phyloP scores from a whole-genome alignment of 1,140 invertebrate genomes.

The Caenorhabditis remanei region DNA sequence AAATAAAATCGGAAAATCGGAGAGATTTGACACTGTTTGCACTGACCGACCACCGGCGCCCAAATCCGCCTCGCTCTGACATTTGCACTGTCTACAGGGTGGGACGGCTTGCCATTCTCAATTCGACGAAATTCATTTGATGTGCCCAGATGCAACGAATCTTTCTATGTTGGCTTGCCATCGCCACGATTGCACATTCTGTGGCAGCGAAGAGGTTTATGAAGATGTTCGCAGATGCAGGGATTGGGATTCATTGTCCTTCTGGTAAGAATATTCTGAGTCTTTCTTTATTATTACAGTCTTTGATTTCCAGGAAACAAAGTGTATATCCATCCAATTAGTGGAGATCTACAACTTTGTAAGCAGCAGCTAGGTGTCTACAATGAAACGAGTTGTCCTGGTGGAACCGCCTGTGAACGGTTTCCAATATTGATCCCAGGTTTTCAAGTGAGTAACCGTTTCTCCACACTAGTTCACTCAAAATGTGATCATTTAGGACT shows the following conservation, averaged over 20 bases:
- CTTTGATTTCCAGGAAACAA: constrained; percentile 61
- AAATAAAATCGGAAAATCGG: constrained; percentile 22
- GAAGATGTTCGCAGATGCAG: constrained; percentile 64
- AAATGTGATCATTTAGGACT: constrained; percentile 60
- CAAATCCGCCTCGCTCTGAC: constrained; percentile 51
- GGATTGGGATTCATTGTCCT: constrained; percentile 64
- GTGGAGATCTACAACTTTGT: constrained; percentile 68
- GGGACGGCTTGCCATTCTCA: constrained; percentile 28
- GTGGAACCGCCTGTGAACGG: constrained; percentile 68
- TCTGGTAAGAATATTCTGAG: constrained; percentile 48
- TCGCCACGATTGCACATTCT: neutral
- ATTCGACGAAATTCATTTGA: constrained; percentile 12
- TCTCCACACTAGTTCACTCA: neutral
- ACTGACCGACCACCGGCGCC: constrained; percentile 15
- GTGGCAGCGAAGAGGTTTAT: constrained; percentile 9
- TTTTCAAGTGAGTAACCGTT: constrained; percentile 61
- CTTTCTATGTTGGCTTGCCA: constrained; percentile 45
- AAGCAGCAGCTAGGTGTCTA: constrained; percentile 67
- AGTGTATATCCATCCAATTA: constrained; percentile 68
- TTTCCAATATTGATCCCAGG: constrained; percentile 69
- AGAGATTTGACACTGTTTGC: constrained; percentile 46
- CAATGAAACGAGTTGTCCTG: constrained; percentile 68
- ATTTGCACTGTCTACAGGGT: constrained; percentile 38
- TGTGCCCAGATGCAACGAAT: constrained; percentile 52
- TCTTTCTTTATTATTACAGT: neutral